These are phyloP conservation scores for Isurus oxyrinchus DNA, from an alignment of 2,113 vertebrate species.

Conservation along the genomic window DNA sequence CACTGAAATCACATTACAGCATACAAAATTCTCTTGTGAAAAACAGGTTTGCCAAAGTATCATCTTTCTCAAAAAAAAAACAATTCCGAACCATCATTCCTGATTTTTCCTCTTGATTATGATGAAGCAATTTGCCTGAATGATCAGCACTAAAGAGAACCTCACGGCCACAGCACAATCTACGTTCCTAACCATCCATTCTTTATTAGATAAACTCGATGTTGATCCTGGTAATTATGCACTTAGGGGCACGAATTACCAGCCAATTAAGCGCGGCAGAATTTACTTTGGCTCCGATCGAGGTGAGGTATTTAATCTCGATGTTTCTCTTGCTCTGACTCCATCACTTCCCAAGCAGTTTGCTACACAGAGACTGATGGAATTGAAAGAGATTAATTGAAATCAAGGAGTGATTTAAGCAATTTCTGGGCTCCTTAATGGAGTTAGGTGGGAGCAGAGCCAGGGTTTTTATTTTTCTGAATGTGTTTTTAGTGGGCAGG, in stretches of 20 bases:
- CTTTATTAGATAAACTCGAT: slow-evolving; percentile 29
- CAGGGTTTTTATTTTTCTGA: not conserved
- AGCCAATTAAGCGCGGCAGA: slow-evolving; percentile 23
- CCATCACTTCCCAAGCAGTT: not conserved
- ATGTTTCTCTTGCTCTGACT: not conserved
- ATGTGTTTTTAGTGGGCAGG: not conserved
- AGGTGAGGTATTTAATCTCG: slow-evolving; percentile 22
- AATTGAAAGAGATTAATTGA: slow-evolving; percentile 21
- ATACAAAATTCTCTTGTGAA: not conserved
- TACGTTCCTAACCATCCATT: not conserved
- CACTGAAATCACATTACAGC: slow-evolving; percentile 33
- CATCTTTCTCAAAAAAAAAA: not conserved
- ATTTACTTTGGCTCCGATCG: slow-evolving; percentile 3
- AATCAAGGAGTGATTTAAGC: not conserved
- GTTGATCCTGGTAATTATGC: slow-evolving; percentile 24
- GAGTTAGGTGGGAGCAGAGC: not conserved
- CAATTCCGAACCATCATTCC: not conserved
- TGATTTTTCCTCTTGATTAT: slow-evolving; percentile 8
- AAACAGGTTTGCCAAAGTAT: not conserved
- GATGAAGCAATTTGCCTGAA: slow-evolving; percentile 17
- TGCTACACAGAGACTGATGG: not conserved
- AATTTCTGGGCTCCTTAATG: not conserved
- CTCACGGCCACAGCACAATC: not conserved
- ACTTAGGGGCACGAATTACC: slow-evolving; percentile 26
- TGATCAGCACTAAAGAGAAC: not conserved